Conservation (phyloP, 2,888 invertebrate genomes). For the Eupithecia vulgata region DNA sequence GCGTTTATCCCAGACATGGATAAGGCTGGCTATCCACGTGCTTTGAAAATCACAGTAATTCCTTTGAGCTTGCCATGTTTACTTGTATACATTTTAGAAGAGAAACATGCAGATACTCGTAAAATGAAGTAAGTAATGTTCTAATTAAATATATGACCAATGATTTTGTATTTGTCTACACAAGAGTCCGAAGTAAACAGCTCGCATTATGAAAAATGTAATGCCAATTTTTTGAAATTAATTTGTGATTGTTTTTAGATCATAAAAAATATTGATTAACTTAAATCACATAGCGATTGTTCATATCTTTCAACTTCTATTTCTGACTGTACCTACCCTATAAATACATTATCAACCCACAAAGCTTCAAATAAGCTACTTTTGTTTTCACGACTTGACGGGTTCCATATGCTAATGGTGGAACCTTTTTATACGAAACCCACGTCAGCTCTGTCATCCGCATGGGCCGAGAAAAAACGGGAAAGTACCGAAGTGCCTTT, state of each 20-base stretch:
- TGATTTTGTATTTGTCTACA: too few relatives aligned
- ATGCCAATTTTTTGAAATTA: too few relatives aligned
- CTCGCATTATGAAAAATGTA: too few relatives aligned
- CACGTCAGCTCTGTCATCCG: slow-evolving; percentile 42
- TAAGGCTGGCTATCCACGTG: background rate
- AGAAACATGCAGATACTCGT: background rate
- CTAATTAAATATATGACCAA: too few relatives aligned
- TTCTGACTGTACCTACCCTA: background rate
- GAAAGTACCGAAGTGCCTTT: slow-evolving; percentile 39
- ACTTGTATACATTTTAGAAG: background rate
- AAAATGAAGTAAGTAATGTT: background rate
- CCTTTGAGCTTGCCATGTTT: background rate
- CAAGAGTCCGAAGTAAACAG: too few relatives aligned
- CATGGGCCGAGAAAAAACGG: slow-evolving; percentile 35
- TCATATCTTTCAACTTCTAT: background rate
- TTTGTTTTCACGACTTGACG: slow-evolving; percentile 36
- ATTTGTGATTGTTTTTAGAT: too few relatives aligned
- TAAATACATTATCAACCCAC: slow-evolving; percentile 29
- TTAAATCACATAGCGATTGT: too few relatives aligned
- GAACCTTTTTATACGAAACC: slow-evolving; percentile 41
- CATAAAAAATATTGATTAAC: too few relatives aligned
- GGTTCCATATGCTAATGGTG: slow-evolving; percentile 36
- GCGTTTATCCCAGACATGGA: slow-evolving; percentile 24
- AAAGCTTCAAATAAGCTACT: slow-evolving; percentile 30
- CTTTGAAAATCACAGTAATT: background rate